Evolutionary conservation across 2,888 invertebrate species (phyloP).

Genomic region (Xylota segnis): DNA sequence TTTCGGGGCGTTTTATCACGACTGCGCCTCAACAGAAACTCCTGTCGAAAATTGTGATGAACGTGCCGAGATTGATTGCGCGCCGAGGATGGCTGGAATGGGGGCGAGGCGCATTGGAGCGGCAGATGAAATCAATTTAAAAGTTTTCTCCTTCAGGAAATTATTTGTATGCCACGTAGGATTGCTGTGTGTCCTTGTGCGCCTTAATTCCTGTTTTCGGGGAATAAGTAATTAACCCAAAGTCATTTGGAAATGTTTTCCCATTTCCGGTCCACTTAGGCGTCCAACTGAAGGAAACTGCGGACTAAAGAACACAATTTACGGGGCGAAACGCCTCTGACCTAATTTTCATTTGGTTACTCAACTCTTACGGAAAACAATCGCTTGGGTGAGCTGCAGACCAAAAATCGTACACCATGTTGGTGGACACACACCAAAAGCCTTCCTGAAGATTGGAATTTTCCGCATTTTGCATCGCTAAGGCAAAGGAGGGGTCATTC

Average conservation of each 20-base stretch:
- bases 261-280: conserved; percentile 62
- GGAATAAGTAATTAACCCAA: conserved; percentile 61
- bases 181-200: conserved; percentile 11
- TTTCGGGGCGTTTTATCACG: conserved; percentile 7
- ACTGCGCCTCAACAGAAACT: neutral
- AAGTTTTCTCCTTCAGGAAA: conserved; percentile 32
- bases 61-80: conserved; percentile 29
- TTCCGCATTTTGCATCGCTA: conserved; percentile 3
- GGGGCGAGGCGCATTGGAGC: neutral
- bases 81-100: neutral
- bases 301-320: neutral
- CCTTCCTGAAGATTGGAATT: conserved; percentile 12
- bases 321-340: conserved; percentile 47
- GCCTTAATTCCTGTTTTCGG: conserved; percentile 29
- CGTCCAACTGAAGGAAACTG: conserved; percentile 23
- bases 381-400: conserved; percentile 59
- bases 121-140: conserved; percentile 50
- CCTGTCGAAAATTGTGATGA: conserved; percentile 5
- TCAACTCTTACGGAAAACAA: conserved; percentile 42
- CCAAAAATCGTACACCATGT: conserved; percentile 20
- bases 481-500: neutral
- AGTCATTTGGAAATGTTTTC: conserved; percentile 48
- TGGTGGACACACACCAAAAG: conserved; percentile 5
- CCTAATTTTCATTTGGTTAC: conserved; percentile 56
- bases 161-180: conserved; percentile 2